Percentiles rank a stretch among this genome's conserved stretches.
Evolutionary conservation across 2,113 vertebrate genomes (phyloP).

Genomic region (Macquaria australasica): DNA sequence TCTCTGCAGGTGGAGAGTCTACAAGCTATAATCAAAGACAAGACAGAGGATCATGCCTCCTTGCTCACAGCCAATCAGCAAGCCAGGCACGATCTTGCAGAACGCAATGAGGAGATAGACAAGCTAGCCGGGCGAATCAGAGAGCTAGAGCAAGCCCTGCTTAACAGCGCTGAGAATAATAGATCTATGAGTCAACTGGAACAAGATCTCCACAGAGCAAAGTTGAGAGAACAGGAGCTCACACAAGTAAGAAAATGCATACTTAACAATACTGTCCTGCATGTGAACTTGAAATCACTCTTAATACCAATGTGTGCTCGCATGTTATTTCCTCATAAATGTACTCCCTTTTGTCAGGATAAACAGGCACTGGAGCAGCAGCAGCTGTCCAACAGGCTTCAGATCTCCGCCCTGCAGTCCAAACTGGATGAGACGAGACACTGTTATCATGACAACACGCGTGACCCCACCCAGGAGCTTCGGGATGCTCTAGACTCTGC

Average conservation of each 20-base stretch:
- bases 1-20: conserved; percentile 89
- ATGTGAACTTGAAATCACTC: neutral
- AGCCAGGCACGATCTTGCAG: conserved; percentile 84
- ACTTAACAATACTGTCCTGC: neutral
- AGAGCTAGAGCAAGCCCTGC: conserved; percentile 86
- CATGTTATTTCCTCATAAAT: neutral
- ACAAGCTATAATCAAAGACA: conserved; percentile 90
- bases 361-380: conserved; percentile 91
- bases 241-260: conserved; percentile 81
- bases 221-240: conserved; percentile 85
- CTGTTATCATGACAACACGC: conserved; percentile 74
- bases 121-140: conserved; percentile 84
- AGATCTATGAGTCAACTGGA: conserved; percentile 82
- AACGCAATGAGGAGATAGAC: conserved; percentile 91
- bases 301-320: fast-evolving
- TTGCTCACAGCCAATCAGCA: conserved; percentile 87
- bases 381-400: conserved; percentile 87
- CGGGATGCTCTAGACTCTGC: conserved; percentile 83
- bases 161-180: conserved; percentile 73
- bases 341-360: conserved; percentile 82
- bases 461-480: conserved; percentile 77
- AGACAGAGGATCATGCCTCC: conserved; percentile 87
- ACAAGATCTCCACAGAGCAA: conserved; percentile 88
- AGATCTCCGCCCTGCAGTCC: conserved; percentile 90
- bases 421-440: conserved; percentile 87